Percentiles rank a stretch among this genome's conserved stretches.
Evolutionary conservation across 1,140 invertebrate species (phyloP).

Genomic region (Monochamus saltuarius): DNA sequence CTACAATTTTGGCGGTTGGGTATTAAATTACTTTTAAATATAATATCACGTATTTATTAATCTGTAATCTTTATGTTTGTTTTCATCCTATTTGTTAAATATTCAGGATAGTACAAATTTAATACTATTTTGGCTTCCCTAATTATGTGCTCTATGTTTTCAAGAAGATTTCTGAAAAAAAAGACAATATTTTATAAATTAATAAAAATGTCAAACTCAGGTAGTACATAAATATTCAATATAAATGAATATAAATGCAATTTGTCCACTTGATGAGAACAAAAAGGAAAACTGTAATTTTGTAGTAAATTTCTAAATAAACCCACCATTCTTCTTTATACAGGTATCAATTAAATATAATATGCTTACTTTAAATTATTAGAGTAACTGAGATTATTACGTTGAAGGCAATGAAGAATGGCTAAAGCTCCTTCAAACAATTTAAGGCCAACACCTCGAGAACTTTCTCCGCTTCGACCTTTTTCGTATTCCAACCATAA

Average conservation of each 20-base stretch:
- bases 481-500: conserved; percentile 40
- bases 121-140: conserved; percentile 38
- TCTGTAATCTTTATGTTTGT: too few species aligned
- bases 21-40: too few species aligned
- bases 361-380: conserved; percentile 36
- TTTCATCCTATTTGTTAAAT: conserved; percentile 39
- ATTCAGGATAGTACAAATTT: conserved; percentile 41
- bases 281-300: too few species aligned
- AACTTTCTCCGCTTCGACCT: conserved; percentile 34
- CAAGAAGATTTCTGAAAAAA: conserved; percentile 35
- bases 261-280: too few species aligned
- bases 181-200: background rate
- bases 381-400: conserved; percentile 35
- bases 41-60: too few species aligned
- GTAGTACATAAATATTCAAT: too few species aligned
- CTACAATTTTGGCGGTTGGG: too few species aligned
- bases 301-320: too few species aligned
- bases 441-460: conserved; percentile 35
- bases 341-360: too few species aligned
- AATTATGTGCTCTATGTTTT: conserved; percentile 39
- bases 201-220: too few species aligned
- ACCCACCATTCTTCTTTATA: too few species aligned
- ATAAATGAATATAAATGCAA: background rate
- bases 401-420: conserved; percentile 37
- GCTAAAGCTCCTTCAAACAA: conserved; percentile 41